Evolutionary conservation across 2,888 invertebrate genomes (phyloP), one percentile per base, ranked within the genome.

Genomic region (Aphodius sticticus): DNA sequence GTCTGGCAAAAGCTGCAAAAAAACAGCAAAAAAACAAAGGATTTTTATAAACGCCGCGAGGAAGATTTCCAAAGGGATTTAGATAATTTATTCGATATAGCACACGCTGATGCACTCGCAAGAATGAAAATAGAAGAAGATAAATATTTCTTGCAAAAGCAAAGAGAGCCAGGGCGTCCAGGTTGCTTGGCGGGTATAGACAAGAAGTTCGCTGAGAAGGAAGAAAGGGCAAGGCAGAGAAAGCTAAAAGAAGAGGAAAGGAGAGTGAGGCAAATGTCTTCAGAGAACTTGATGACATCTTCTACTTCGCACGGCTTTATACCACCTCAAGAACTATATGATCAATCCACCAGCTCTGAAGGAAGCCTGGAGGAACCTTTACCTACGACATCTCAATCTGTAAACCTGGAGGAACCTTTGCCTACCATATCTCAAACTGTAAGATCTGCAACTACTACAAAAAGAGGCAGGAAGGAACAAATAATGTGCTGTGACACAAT

Each of bases 111-210:
- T 81, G 79, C 77, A 1, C 37, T 85, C 6, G 35, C 83, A 75
- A 35, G 16, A 78, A 85, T 85, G 71, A 83, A 84, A 82, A 84
- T 84, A 80, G 83, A 84, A 83, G 84, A 84, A 83, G 84, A 84
- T 80, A 86, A 79, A 82, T 71, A 77, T 9, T 85, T 86, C 81
- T n/a, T n/a, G n/a, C n/a, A n/a, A n/a, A n/a, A 26, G 26, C 26
- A 26, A 26, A 26, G 26, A 26, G 26, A 26, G 26, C 70, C 15
- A 72, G 84, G 84, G 69, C 83, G 85, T 37, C 83, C 82, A 14
- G 85, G 84, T 72, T 80, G 72, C 77, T 81, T 85, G 81, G 84
- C 77, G 7, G 83, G 83, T 69, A 81, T 85, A 16, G 84, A 85
- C 69, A 83, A 84, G 71, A 84, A 83, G 84, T 69, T 84, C 70